phyloP scores from a whole-genome alignment of 2,113 vertebrate species.

The Poeciliopsis retropinna region DNA sequence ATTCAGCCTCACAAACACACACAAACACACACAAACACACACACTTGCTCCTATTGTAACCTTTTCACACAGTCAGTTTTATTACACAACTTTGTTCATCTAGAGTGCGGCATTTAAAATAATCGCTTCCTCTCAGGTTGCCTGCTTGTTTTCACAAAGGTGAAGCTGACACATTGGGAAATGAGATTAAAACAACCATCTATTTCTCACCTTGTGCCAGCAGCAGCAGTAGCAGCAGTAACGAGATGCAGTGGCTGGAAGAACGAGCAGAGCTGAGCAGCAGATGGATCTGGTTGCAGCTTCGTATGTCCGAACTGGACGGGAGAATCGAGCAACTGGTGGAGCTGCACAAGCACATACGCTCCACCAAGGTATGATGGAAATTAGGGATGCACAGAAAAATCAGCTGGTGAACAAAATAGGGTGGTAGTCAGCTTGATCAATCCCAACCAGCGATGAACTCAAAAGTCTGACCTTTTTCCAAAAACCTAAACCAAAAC shows the following conservation, averaged over 20 bases:
- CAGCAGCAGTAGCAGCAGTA: slow-evolving; percentile 69
- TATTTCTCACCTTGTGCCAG: background rate
- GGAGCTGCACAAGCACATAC: slow-evolving; percentile 86
- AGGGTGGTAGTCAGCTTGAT: background rate
- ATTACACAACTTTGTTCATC: background rate
- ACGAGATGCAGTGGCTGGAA: slow-evolving; percentile 88
- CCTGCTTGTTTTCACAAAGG: background rate
- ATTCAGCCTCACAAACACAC: slow-evolving; percentile 29
- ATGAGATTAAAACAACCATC: slow-evolving; percentile 14
- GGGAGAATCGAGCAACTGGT: slow-evolving; percentile 87
- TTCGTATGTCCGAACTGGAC: slow-evolving; percentile 89
- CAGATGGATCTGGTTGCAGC: slow-evolving; percentile 94
- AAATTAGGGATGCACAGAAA: background rate
- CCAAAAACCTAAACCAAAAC: background rate
- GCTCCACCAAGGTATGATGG: slow-evolving; percentile 86
- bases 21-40: slow-evolving; percentile 2
- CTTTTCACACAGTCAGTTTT: background rate
- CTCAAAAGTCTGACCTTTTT: background rate
- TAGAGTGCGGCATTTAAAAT: too few species aligned
- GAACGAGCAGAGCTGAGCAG: slow-evolving; percentile 91
- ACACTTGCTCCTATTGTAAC: background rate
- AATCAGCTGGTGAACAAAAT: background rate
- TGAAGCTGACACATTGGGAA: background rate
- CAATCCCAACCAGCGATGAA: background rate
- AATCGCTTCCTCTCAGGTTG: background rate